Percentiles rank a stretch among this genome's conserved stretches.
phyloP scores from a whole-genome alignment of 2,797 vertebrate species.

The Hippopotamyrus pictus region DNA sequence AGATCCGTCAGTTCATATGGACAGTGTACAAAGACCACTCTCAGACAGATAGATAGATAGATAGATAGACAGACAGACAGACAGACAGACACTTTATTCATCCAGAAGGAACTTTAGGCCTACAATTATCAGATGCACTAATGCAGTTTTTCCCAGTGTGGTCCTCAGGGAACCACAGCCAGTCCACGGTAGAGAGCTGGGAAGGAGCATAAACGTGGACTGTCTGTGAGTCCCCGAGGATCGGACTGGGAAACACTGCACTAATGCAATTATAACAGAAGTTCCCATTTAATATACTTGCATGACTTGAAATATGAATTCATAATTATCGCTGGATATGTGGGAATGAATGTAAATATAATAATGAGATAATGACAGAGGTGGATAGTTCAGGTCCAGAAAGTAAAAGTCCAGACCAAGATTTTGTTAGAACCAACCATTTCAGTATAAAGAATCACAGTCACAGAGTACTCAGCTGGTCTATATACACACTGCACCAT shows the following conservation, averaged over 20 bases:
- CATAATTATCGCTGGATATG: neutral
- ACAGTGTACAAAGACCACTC: neutral
- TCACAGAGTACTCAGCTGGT: neutral
- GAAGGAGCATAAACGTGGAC: neutral
- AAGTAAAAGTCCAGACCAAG: neutral
- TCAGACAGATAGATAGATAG: too few relatives aligned
- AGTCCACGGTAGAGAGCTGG: neutral
- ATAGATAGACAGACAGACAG: too few relatives aligned
- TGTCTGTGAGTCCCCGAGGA: neutral
- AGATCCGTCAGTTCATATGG: neutral
- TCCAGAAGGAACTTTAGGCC: too few relatives aligned
- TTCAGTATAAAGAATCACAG: neutral
- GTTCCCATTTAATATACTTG: neutral
- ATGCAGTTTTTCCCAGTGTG: neutral
- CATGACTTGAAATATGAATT: neutral
- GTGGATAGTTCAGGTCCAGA: neutral
- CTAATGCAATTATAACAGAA: neutral
- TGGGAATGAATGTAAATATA: neutral
- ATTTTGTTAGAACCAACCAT: neutral
- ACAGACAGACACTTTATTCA: too few relatives aligned
- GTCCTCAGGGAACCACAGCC: neutral
- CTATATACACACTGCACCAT: neutral
- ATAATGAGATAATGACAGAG: neutral
- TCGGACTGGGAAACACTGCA: neutral
- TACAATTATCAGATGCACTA: neutral